These are phyloP conservation scores for Sebastes cheni DNA, from an alignment of 2,797 vertebrate genomes.

Conservation along the genomic window DNA sequence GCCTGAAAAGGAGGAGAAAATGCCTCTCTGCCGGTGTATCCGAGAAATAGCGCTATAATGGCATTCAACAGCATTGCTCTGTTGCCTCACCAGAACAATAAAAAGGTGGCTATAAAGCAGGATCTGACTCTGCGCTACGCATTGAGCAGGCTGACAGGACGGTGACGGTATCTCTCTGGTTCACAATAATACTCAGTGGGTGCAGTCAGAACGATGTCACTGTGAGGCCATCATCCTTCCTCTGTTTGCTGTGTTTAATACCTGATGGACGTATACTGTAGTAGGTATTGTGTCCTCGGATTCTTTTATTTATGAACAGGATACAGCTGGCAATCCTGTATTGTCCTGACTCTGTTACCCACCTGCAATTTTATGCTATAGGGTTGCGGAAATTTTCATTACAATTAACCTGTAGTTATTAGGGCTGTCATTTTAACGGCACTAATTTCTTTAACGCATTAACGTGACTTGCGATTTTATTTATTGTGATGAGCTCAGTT, in stretches of 20 bases:
- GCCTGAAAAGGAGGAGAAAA: slow-evolving; percentile 40
- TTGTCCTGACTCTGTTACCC: neutral
- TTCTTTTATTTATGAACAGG: slow-evolving; percentile 1
- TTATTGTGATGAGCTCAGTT: too few species aligned
- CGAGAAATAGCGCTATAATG: neutral
- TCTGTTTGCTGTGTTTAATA: neutral
- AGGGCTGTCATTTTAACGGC: too few species aligned
- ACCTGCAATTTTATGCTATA: neutral
- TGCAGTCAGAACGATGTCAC: slow-evolving; percentile 9
- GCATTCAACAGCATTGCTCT: slow-evolving; percentile 11
- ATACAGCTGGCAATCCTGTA: neutral
- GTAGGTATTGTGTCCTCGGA: neutral
- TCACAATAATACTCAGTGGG: slow-evolving; percentile 1
- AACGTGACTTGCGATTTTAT: too few species aligned
- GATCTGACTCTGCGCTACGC: slow-evolving; percentile 8
- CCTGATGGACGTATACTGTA: neutral
- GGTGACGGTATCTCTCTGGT: slow-evolving; percentile 10
- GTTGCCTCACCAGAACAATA: slow-evolving; percentile 33
- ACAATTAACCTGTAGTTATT: neutral
- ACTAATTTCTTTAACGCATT: too few species aligned
- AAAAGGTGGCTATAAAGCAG: slow-evolving; percentile 22
- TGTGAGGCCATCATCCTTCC: neutral
- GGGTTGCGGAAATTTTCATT: neutral
- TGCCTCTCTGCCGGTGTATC: slow-evolving; percentile 13
- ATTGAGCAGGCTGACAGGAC: slow-evolving; percentile 23